A percentile compares a stretch with the other conserved stretches of the same genome.
These are phyloP conservation scores for rabbit (Oryctolagus cuniculus) DNA, from an alignment of 2,113 vertebrate genomes.

Conservation along the genomic window mOryCun1.1 NC_091435.1:120935001-120935500, in stretches of 20 bases:
- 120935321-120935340: neutral
- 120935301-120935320: neutral
- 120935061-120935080: slow-evolving; percentile 53
- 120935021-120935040: slow-evolving; percentile 67
- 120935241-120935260: neutral
- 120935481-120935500: neutral
- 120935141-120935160: neutral
- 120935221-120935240: neutral
- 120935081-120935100: slow-evolving; percentile 43
- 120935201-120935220: neutral
- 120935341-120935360: neutral
- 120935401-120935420: rapidly evolving
- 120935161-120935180: neutral
- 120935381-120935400: neutral
- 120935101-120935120: slow-evolving; percentile 9
- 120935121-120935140: neutral
- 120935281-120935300: neutral
- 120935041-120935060: slow-evolving; percentile 62
- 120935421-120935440: too few species aligned
- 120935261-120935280: neutral
- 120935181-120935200: neutral
- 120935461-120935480: rapidly evolving
- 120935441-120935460: too few species aligned
- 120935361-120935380: rapidly evolving
- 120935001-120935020: slow-evolving; percentile 32